Conservation (phyloP, 30 jellyfish, hydroid and myxozoan species). For the Rhopilema esculentum region DNA sequence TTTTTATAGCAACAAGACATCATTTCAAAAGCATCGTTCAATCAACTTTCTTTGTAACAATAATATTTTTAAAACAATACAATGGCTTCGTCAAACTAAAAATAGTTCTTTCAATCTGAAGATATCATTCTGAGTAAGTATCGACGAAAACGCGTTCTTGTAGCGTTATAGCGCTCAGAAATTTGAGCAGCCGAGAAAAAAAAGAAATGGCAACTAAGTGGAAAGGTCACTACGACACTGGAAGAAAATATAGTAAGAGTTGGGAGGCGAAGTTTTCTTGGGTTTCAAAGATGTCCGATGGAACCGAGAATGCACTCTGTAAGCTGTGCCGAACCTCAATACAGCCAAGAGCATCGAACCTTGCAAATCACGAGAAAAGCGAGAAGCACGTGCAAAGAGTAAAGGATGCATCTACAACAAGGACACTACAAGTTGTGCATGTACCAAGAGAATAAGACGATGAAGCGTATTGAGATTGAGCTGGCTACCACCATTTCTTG, state of each 20-base stretch:
- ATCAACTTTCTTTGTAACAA: too few species aligned
- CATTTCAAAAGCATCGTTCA: too few species aligned
- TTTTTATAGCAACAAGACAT: too few species aligned
- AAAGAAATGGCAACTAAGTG: conserved; percentile 72
- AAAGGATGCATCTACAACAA: conserved; percentile 29
- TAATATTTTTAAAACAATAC: too few species aligned
- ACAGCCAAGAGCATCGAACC: conserved; percentile 74
- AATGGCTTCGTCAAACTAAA: too few species aligned
- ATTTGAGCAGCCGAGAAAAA: too few species aligned
- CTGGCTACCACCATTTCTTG: conserved; percentile 63
- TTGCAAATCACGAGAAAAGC: conserved; percentile 62
- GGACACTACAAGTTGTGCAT: conserved; percentile 33
- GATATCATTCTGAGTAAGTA: too few species aligned
- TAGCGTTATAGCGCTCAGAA: too few species aligned
- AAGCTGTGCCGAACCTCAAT: conserved; percentile 62
- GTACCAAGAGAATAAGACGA: conserved; percentile 39
- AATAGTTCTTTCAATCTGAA: too few species aligned
- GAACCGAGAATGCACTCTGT: conserved; percentile 72
- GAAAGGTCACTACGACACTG: conserved; percentile 67
- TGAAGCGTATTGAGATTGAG: conserved; percentile 45
- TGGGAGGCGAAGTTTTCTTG: conserved; percentile 70
- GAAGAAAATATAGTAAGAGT: conserved; percentile 40
- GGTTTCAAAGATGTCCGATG: conserved; percentile 67
- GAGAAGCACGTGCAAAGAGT: conserved; percentile 64
- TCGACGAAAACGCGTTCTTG: too few species aligned